Base-by-base conservation (phyloP, 2,888 invertebrate genomes). In the Leptura quadrifasciata region DNA sequence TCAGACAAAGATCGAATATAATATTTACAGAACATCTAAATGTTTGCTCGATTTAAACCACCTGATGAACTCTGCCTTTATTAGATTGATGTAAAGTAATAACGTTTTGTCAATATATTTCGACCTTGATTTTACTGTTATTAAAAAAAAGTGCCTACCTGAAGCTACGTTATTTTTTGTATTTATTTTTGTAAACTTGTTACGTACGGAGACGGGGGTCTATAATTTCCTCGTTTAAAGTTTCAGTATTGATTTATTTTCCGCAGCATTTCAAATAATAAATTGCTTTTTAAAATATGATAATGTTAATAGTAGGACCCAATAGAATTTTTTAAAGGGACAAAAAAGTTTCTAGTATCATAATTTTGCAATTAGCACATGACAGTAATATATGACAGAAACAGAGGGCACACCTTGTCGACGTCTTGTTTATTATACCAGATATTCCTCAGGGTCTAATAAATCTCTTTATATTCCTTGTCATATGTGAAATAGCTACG, bases 81-180 rank as follows among this genome's bases (percentile, higher is more conserved):
- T 47, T 47, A 47, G 18, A 31, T 55, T 17, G 12, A 58, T 27
- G 60, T 58, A 35, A 55, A 21, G 20, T 69, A 54, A 31, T 69
- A 69, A 58, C 31, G 69, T 58, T 69, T 69, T 58, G 39, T 69
- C 69, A 58, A 69, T 69, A 69, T 18, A 31, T 58, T 31, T 21
- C 24, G 69, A 15, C 69, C 69, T 69, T 69, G 35, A 57, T 24
- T 31, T n/a, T 55, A 35, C 12, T 58, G 21, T 18, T 10, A 17
- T n/a, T 31, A 31, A 12, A 55, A 55, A 68, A 39, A 39, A 39
- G 35, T 39, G 39, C 21, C 12, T 17, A 39, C 31, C 17, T 17
- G 20, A 18, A 27, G 8, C 27, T 10, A 39, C 35, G 10, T 9
- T n/a, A 47, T 47, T 47, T 47, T n/a, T 47, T 15, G 2, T 47